phyloP scores from a whole-genome alignment of 92 coral and sea anemone genomes.

The Bergia sp. region DNA sequence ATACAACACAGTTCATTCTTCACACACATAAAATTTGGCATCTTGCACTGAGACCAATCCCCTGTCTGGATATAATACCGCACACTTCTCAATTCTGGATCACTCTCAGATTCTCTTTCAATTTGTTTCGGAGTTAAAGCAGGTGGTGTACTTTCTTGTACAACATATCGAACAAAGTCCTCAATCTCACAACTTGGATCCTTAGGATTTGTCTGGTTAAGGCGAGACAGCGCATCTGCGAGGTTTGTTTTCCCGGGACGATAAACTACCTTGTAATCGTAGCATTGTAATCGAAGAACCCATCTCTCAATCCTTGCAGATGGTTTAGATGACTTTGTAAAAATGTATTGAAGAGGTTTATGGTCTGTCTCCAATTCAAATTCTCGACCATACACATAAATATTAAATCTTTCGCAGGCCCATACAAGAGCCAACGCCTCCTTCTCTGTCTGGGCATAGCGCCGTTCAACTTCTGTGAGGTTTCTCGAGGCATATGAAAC shows the following conservation, averaged over 20 bases:
- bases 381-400: slow-evolving; percentile 56
- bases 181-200: slow-evolving; percentile 62
- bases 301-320: slow-evolving; percentile 59
- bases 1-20: slow-evolving; percentile 55
- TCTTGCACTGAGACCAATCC: slow-evolving; percentile 62
- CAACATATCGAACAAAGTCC: slow-evolving; percentile 57
- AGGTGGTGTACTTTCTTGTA: slow-evolving; percentile 56
- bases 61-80: slow-evolving; percentile 47
- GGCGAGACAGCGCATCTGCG: slow-evolving; percentile 63
- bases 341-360: slow-evolving; percentile 60
- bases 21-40: slow-evolving; percentile 50
- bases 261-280: slow-evolving; percentile 54
- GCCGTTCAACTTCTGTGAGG: slow-evolving; percentile 57
- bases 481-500: slow-evolving; percentile 58
- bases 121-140: slow-evolving; percentile 38
- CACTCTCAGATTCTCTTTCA: slow-evolving; percentile 62
- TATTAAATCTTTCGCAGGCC: slow-evolving; percentile 50
- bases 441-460: background rate
- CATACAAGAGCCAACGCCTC: slow-evolving; percentile 29
- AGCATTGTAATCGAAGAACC: slow-evolving; percentile 58
- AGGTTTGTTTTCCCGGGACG: slow-evolving; percentile 61
- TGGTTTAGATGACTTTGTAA: slow-evolving; percentile 41
- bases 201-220: slow-evolving; percentile 54
- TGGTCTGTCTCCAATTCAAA: slow-evolving; percentile 63
- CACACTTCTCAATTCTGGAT: slow-evolving; percentile 39